Conservation (phyloP, 2,888 invertebrate species). For the Lithophane semibrunnea region DNA sequence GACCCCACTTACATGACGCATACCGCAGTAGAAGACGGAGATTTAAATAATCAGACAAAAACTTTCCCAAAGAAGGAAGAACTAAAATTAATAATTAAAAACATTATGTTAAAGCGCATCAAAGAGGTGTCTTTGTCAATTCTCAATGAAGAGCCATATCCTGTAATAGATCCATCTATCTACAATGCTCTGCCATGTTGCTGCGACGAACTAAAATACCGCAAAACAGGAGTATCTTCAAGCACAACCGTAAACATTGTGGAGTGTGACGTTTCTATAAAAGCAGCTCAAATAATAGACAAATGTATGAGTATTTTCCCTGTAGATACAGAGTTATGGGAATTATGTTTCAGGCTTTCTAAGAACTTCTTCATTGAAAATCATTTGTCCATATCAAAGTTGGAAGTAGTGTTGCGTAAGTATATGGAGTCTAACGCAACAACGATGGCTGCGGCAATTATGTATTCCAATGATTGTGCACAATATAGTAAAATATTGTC, state of each 20-base stretch:
- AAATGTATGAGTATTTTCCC: slow-evolving; percentile 85
- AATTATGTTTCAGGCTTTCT: slow-evolving; percentile 82
- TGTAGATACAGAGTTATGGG: slow-evolving; percentile 83
- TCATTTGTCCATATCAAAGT: slow-evolving; percentile 82
- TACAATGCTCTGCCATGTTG: slow-evolving; percentile 82
- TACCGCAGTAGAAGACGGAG: slow-evolving; percentile 61
- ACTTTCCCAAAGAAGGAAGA: slow-evolving; percentile 74
- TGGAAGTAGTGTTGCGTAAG: slow-evolving; percentile 90
- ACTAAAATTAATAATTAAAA: slow-evolving; percentile 79
- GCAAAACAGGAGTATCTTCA: slow-evolving; percentile 64
- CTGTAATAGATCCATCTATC: slow-evolving; percentile 73
- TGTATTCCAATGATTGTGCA: slow-evolving; percentile 86
- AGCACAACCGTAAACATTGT: slow-evolving; percentile 59
- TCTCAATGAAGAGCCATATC: slow-evolving; percentile 82
- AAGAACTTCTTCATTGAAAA: slow-evolving; percentile 85
- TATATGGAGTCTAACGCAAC: slow-evolving; percentile 88
- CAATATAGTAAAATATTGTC: slow-evolving; percentile 86
- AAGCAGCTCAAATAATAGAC: slow-evolving; percentile 83
- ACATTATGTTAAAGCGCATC: slow-evolving; percentile 83
- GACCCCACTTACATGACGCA: slow-evolving; percentile 79
- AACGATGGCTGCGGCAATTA: slow-evolving; percentile 86
- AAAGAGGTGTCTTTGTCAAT: slow-evolving; percentile 84
- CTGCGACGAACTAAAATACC: slow-evolving; percentile 81
- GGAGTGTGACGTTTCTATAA: slow-evolving; percentile 74
- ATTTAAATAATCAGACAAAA: slow-evolving; percentile 54